Base-by-base conservation (phyloP, 1,140 invertebrate genomes). In the Wiebesia pumilae region DNA sequence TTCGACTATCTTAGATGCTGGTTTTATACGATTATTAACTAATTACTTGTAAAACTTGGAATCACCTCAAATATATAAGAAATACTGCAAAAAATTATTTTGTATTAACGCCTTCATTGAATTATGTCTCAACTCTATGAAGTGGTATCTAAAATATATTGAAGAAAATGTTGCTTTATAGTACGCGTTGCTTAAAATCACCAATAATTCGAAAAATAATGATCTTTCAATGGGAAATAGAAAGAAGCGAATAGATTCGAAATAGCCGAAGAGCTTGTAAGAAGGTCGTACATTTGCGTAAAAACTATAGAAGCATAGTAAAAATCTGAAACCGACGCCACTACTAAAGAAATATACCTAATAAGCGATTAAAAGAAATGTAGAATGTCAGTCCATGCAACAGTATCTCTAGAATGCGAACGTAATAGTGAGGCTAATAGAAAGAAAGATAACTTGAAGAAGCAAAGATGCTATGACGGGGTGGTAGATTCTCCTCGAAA, bases 341-440 rank as follows among this genome's bases (percentile, higher is more conserved):
- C 27, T 2, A 24, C 24, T 1, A 27, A 62, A 6, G 58, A 27
- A 62, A 62, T 62, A 10, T 27, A 27, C 14, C 3, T 62, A 27
- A 14, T 62, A 27, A 62, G 10, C 58, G 21, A 3, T 62, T 3
- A 10, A 6, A 27, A 62, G 58, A 27, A 62, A 21, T 6, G 19
- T 3, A 14, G 14, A 58, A 27, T 62, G 10, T 24, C 27, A 62
- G 58, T 0, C 19, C 0, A 35, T 7, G 35, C 7, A 10, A 24
- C 2, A 16, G 43, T n/a, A 47, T 16, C 4, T n/a, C 3, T 12
- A 27, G 24, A 33, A 81, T 54, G 27, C 24, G n/a, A 58, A 43
- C 69, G 16, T 58, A 40, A 85, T 9, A 83, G 33, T 73, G 35
- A 85, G n/a, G 87, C 12, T 84, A 38, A 77, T 27, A 81, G 24